Evolutionary conservation across 2,888 invertebrate species (phyloP).

Genomic region (Polydrusus pterygomalis): DNA sequence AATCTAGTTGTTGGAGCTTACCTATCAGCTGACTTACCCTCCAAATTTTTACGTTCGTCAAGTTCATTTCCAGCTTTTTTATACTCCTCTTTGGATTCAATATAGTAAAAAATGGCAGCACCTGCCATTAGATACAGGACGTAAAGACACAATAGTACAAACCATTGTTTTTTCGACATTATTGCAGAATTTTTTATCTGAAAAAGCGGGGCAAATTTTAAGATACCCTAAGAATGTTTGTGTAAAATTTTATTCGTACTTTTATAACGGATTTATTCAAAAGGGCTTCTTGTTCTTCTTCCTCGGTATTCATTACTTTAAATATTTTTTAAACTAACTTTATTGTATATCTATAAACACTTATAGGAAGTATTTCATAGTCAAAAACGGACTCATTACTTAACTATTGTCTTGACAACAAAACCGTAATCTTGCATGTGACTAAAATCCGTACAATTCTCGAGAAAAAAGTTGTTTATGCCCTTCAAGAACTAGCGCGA

Average conservation of each 20-base stretch:
- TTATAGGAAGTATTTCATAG: too few species aligned
- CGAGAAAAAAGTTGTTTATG: neutral
- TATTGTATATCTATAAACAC: too few species aligned
- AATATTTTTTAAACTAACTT: too few species aligned
- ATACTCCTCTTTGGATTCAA: conserved; percentile 84
- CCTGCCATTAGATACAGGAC: conserved; percentile 77
- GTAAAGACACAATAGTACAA: conserved; percentile 63
- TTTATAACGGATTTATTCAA: neutral
- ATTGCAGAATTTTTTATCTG: conserved; percentile 28
- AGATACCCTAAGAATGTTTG: neutral
- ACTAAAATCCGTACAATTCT: neutral
- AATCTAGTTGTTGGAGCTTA: too few species aligned
- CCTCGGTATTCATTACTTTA: neutral
- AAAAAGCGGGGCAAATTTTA: conserved; percentile 3
- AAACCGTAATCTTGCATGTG: neutral
- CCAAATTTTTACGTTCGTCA: conserved; percentile 67
- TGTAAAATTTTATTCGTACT: conserved; percentile 9
- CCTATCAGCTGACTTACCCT: conserved; percentile 55
- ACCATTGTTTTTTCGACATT: conserved; percentile 67
- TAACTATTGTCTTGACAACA: conserved; percentile 11
- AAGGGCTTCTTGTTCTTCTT: neutral
- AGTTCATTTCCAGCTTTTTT: conserved; percentile 76
- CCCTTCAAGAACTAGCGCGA: conserved; percentile 13
- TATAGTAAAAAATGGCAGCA: conserved; percentile 89
- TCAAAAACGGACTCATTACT: neutral